phyloP scores from a whole-genome alignment of 2,888 invertebrate species.

The Eristalis pertinax region DNA sequence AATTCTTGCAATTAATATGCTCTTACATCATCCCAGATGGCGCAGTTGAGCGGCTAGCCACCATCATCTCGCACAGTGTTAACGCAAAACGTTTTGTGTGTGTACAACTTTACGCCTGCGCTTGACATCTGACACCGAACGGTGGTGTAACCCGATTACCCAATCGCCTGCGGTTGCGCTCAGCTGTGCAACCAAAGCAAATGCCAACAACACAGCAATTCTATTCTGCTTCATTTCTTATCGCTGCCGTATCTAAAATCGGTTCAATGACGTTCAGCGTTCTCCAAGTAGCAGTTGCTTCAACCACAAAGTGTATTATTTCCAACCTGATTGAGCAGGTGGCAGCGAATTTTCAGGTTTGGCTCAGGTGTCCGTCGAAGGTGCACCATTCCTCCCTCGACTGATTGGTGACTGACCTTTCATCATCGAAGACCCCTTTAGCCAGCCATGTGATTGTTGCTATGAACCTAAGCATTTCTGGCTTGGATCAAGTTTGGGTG shows the following conservation, averaged over 20 bases:
- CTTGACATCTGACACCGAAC: slow-evolving; percentile 19
- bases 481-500: slow-evolving; percentile 15
- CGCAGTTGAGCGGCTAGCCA: neutral
- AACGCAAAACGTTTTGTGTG: neutral
- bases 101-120: neutral
- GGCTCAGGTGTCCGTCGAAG: neutral
- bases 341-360: neutral
- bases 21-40: neutral
- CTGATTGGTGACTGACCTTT: slow-evolving; percentile 49
- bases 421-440: slow-evolving; percentile 4
- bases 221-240: neutral
- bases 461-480: slow-evolving; percentile 11
- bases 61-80: neutral
- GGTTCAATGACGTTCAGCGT: neutral
- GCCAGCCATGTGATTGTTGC: slow-evolving; percentile 10
- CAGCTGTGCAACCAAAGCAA: neutral
- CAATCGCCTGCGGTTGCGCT: neutral
- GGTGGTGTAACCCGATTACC: neutral
- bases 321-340: neutral
- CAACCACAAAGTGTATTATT: neutral
- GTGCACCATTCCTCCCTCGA: neutral
- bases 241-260: neutral
- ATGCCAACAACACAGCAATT: neutral
- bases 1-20: slow-evolving; percentile 2
- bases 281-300: neutral